phyloP scores from a whole-genome alignment of 2,797 vertebrate genomes.

The Todus mexicanus region DNA sequence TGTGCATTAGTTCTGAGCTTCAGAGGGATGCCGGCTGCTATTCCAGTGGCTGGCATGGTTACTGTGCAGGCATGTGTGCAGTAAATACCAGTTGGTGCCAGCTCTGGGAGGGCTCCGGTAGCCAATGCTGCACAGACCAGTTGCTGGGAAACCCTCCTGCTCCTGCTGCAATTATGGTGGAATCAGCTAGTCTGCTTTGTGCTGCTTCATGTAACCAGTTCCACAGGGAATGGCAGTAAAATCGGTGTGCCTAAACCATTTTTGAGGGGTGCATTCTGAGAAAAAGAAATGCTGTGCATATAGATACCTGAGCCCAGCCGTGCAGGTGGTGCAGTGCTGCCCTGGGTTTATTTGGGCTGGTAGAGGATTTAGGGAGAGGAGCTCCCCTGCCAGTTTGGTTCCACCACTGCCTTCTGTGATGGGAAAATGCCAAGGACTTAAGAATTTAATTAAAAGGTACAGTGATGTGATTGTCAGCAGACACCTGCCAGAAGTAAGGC shows the following conservation, averaged over 20 bases:
- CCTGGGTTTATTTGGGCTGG: background rate
- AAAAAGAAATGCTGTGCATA: background rate
- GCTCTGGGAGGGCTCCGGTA: background rate
- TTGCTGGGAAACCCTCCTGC: slow-evolving; percentile 35
- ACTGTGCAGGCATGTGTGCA: background rate
- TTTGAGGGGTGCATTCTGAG: background rate
- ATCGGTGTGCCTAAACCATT: background rate
- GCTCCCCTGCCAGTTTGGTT: background rate
- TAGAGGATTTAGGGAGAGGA: background rate
- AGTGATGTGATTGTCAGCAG: background rate
- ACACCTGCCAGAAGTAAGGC: background rate
- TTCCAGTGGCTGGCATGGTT: background rate
- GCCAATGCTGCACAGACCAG: background rate
- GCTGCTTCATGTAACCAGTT: background rate
- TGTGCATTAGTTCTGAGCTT: background rate
- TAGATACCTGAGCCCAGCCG: background rate
- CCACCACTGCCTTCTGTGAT: background rate
- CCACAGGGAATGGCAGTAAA: background rate
- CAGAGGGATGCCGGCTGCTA: background rate
- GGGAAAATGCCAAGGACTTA: background rate
- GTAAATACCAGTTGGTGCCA: background rate
- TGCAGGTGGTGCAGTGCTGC: background rate
- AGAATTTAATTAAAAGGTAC: background rate
- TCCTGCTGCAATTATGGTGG: background rate
- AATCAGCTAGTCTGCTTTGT: background rate